Base-by-base conservation (phyloP, 2,888 invertebrate species). In the Hemicrepidius hirtus region DNA sequence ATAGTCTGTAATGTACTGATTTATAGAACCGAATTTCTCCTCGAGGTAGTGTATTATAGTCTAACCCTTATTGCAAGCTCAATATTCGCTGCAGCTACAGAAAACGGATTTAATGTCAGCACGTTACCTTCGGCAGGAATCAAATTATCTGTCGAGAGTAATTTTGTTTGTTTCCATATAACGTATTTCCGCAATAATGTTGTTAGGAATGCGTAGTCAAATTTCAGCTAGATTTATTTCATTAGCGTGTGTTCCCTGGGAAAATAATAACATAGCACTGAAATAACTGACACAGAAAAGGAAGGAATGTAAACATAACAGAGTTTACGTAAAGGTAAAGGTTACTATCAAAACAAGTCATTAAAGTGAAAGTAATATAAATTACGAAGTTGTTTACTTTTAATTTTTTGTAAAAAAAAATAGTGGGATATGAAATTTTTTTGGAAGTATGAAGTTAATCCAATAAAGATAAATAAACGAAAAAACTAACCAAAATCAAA, bases 71-170 rank as follows among this genome's bases (percentile, higher is more conserved):
- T 13, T 40, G 13, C n/a, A n/a, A 40, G 13, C 3, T n/a, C 40
- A 40, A 40, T 40, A 40, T 40, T 18, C 18, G 16, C 10, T 46
- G 20, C 46, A 46, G 10, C 18, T 3, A 10, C 16, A 46, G 18
- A 46, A 46, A 18, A 46, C 7, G 46, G 10, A 46, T 46, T 46
- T 46, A 46, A 46, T 46, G 18, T 10, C 24, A 9, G 20, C 18
- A 13, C 41, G n/a, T 41, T 16, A 16, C 41, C 18, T 46, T 46
- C 18, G 7, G 20, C 46, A 46, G 16, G 18, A 46, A 18, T 46
- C 18, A 46, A 13, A 46, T 46, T 46, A 46, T 46, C 18, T 46
- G 18, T 18, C 46, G 16, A 16, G 16, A 20, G 18, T n/a, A 40
- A 40, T 40, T 40, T 40, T 13, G 40, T 40, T 40, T 18, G 18